Conservation (phyloP, 1,140 invertebrate species). For the Conus ventricosus region DNA sequence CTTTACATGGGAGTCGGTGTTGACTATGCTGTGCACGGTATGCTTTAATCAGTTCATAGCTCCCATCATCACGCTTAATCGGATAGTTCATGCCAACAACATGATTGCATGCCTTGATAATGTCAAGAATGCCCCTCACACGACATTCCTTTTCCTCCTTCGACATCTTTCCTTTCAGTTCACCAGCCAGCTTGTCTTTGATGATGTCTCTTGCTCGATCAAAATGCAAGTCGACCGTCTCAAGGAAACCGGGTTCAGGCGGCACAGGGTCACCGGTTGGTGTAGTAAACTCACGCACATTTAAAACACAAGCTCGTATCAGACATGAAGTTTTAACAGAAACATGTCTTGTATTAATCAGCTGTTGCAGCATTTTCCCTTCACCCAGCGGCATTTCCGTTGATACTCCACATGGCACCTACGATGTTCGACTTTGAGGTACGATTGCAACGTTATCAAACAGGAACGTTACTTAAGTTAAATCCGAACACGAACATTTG, state of each 20-base stretch:
- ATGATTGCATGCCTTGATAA: conserved; percentile 96
- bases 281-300: background rate
- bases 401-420: background rate
- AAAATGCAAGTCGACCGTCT: conserved; percentile 71
- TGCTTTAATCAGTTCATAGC: conserved; percentile 97
- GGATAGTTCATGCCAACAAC: conserved; percentile 96
- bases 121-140: conserved; percentile 90
- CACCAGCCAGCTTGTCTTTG: conserved; percentile 92
- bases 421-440: no score
- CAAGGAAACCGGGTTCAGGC: conserved; percentile 53
- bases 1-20: conserved; percentile 97
- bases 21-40: conserved; percentile 98
- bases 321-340: background rate
- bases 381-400: background rate
- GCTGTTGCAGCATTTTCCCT: background rate
- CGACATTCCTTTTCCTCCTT: conserved; percentile 92
- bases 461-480: no score
- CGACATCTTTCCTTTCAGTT: conserved; percentile 82
- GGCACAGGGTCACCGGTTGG: background rate
- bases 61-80: conserved; percentile 93
- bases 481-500: no score
- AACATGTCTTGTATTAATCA: background rate
- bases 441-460: no score
- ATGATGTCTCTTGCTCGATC: conserved; percentile 80
- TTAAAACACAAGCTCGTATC: background rate